Percentiles rank a stretch among this genome's conserved stretches.
Conservation (phyloP, 2,113 vertebrate genomes). For the Megaleporinus macrocephalus region DNA sequence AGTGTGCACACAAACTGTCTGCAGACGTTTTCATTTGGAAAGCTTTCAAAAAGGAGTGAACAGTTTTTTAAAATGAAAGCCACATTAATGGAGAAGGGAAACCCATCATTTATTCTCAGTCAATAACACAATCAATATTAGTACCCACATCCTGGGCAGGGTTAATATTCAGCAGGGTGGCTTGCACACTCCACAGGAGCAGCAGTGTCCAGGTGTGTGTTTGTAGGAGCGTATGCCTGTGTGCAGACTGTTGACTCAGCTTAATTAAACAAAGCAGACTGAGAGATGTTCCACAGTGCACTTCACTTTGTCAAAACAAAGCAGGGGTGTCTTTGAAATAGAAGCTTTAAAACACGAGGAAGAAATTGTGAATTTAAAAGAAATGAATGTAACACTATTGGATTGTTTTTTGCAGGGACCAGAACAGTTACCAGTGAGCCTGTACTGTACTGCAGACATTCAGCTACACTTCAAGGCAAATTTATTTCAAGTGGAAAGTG, state of each 20-base stretch:
- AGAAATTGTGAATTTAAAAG: too few species aligned
- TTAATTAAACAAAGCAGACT: background rate
- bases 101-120: constrained; percentile 37
- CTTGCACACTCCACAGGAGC: background rate
- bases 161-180: background rate
- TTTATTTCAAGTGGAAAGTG: background rate
- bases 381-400: too few species aligned
- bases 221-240: background rate
- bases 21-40: constrained; percentile 25
- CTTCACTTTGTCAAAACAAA: background rate
- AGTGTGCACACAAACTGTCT: constrained; percentile 7
- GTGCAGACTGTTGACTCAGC: background rate
- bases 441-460: background rate
- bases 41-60: constrained; percentile 30
- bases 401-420: too few species aligned
- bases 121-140: constrained; percentile 33
- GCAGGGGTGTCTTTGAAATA: too few species aligned
- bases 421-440: background rate
- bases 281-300: background rate
- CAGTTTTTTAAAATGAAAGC: constrained; percentile 32
- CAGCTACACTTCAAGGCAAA: background rate
- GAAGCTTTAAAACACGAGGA: background rate
- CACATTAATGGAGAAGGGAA: constrained; percentile 33
- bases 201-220: background rate
- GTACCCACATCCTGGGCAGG: background rate